Evolutionary conservation across 1,140 invertebrate species (phyloP), one percentile per base, ranked within the genome.

Genomic region (Ips nitidus): DNA sequence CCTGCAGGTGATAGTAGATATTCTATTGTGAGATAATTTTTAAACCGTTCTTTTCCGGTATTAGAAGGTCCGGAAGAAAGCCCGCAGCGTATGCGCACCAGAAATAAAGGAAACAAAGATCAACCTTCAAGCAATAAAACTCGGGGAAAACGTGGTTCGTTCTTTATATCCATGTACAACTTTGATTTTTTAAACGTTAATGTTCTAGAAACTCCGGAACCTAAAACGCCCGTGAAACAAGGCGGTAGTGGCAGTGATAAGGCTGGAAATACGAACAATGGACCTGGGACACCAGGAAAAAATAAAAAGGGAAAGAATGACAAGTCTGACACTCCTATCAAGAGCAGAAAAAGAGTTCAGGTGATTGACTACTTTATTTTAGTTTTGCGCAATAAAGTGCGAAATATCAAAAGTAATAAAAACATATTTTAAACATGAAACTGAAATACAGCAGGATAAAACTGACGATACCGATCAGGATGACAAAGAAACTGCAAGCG

Each of bases 71-170:
- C 89, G 71, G 91, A 93, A 77, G 88, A 88, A 77, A 91, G 90
- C 80, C 90, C 91, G 56, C 92, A 91, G 78, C 88, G 93, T 80
- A 94, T 94, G 90, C 87, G 93, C 78, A 95, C 93, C 45, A 84
- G 93, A 73, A 94, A 94, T 75, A 92, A 94, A 82, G 86, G 83
- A 70, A 83, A 89, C 40, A 93, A 92, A 81, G 90, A 92, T 82
- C 83, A 90, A 86, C 53, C 69, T 8, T 6, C 63, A 8, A 85
- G 70, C n/a, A 85, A 72, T 8, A 83, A 79, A 78, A 77, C 80
- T 77, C 71, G 78, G 38, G 75, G 77, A 6, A 78, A 78, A 81
- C 69, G 88, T 76, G 67, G 68, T 70, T 58, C 40, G 22, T 22
- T 22, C 22, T 22, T 22, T 22, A 22, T 22, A 22, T 22, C 22